Evolutionary conservation across 1,140 invertebrate genomes (phyloP).

Genomic region (Goniozus legneri): DNA sequence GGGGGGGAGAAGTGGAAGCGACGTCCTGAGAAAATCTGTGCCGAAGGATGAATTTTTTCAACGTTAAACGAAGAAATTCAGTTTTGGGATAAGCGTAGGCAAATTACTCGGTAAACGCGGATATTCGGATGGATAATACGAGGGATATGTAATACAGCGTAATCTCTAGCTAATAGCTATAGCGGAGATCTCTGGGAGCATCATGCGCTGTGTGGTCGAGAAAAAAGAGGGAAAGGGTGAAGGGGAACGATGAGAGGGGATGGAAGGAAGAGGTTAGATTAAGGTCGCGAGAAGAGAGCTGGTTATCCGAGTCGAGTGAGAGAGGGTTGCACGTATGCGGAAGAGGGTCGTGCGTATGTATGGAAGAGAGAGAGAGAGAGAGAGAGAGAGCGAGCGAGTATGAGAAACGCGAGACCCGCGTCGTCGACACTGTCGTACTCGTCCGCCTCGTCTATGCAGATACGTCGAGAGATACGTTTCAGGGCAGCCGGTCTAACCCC

Average conservation of each 20-base stretch:
- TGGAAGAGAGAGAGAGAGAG: too few relatives aligned
- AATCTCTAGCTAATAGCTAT: too few relatives aligned
- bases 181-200: too few relatives aligned
- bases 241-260: neutral
- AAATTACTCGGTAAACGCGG: too few relatives aligned
- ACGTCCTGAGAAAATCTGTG: too few relatives aligned
- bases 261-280: slow-evolving; percentile 25
- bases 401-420: slow-evolving; percentile 10
- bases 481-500: slow-evolving; percentile 44
- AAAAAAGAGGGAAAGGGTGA: neutral
- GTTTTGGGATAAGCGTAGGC: too few relatives aligned
- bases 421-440: slow-evolving; percentile 10
- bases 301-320: slow-evolving; percentile 19
- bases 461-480: slow-evolving; percentile 50
- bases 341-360: too few relatives aligned
- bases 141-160: too few relatives aligned
- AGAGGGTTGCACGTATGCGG: slow-evolving; percentile 7
- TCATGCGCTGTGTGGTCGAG: neutral
- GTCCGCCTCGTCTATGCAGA: slow-evolving; percentile 47
- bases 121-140: too few relatives aligned
- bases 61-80: too few relatives aligned
- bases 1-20: neutral
- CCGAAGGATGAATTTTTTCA: too few relatives aligned
- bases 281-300: slow-evolving; percentile 26
- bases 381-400: too few relatives aligned